These are phyloP conservation scores for Machimus atricapillus DNA, from an alignment of 2,888 invertebrate species.

Conservation along the genomic window DNA sequence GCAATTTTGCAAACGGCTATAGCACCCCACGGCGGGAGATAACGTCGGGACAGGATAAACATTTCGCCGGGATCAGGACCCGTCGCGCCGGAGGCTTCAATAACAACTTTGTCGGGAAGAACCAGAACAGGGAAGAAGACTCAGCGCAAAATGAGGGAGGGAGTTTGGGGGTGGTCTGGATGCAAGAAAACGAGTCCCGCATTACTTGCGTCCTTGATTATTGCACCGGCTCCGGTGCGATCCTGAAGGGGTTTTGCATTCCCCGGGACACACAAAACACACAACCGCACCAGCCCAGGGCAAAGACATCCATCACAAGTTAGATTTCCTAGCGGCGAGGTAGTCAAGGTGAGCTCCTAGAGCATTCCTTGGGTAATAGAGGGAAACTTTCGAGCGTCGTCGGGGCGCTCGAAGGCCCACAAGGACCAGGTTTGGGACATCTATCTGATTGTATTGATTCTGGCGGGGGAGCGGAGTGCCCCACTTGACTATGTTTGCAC, in stretches of 20 bases:
- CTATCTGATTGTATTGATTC: not conserved
- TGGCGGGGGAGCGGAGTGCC: not conserved
- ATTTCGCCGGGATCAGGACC: not conserved
- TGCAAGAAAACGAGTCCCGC: not conserved
- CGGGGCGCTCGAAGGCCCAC: not conserved
- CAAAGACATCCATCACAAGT: not conserved
- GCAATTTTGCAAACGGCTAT: constrained; percentile 16
- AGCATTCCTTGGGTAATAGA: not conserved
- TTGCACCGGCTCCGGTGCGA: not conserved
- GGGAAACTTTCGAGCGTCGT: not conserved
- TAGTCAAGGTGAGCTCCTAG: not conserved
- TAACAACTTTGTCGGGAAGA: not conserved
- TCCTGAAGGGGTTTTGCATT: not conserved
- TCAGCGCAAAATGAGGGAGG: not conserved
- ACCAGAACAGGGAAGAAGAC: not conserved
- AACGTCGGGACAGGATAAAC: not conserved
- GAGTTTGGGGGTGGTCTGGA: not conserved
- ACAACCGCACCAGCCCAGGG: not conserved
- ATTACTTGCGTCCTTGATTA: not conserved
- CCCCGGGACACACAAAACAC: not conserved
- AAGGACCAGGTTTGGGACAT: not conserved
- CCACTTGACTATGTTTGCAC: not conserved
- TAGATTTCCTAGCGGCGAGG: not conserved
- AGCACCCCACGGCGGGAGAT: not conserved
- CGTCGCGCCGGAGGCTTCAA: constrained; percentile 3